Percentiles rank a stretch among this genome's conserved stretches.
Evolutionary conservation across 1,140 invertebrate genomes (phyloP).

Genomic region (Drosophila biarmipes): DNA sequence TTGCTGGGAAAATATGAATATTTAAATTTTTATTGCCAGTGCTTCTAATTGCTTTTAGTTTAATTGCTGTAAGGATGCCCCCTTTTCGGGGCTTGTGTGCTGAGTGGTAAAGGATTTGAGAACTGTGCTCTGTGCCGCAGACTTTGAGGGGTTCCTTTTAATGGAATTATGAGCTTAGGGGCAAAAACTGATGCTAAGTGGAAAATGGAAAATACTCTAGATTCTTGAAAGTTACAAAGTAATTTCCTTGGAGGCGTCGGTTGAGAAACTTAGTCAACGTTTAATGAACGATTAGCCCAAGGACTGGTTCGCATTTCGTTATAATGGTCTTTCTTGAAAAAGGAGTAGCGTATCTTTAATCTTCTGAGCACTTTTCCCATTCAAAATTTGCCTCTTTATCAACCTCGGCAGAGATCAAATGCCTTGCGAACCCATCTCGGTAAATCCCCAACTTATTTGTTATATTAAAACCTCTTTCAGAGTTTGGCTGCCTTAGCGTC

Average conservation of each 20-base stretch:
- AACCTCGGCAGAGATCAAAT: constrained; percentile 19
- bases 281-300: constrained; percentile 14
- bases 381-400: constrained; percentile 4
- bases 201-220: constrained; percentile 33
- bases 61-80: constrained; percentile 55
- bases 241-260: constrained; percentile 15
- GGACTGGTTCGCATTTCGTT: background rate
- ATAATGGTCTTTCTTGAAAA: background rate
- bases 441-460: constrained; percentile 41
- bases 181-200: constrained; percentile 47
- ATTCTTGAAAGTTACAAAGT: constrained; percentile 23
- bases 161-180: constrained; percentile 57
- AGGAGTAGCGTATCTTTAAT: background rate
- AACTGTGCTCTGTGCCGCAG: constrained; percentile 2
- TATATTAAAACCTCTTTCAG: constrained; percentile 58
- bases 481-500: constrained; percentile 25
- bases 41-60: constrained; percentile 69
- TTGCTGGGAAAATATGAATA: constrained; percentile 58
- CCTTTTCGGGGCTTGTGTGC: constrained; percentile 13
- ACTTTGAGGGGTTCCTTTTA: constrained; percentile 43
- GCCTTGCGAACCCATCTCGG: constrained; percentile 26
- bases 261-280: constrained; percentile 20
- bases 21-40: constrained; percentile 60
- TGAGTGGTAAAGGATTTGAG: constrained; percentile 23
- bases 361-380: background rate